Base-by-base conservation (phyloP, 2,888 invertebrate species). In the Cosmia trapezina region DNA sequence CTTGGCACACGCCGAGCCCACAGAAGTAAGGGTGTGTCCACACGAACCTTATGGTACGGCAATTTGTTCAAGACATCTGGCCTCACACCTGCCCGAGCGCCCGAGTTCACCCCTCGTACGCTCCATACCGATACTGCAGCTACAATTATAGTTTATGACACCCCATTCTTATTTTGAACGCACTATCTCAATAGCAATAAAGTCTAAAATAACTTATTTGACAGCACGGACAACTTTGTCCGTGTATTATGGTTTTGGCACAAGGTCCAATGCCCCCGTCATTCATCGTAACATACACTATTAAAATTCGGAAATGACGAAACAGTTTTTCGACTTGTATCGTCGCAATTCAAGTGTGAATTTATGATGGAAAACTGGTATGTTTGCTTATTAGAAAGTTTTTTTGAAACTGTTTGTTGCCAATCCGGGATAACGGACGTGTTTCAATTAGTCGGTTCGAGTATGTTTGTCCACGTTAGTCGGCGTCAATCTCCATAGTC, bases 41-140 rank as follows among this genome's bases (percentile, higher is more conserved):
- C 93, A 84, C 90, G 94, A 91, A 93, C 96, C 96, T 94, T 96
- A 96, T 96, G 96, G 96, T 91, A 91, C 89, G 83, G 91, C 93
- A 96, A 95, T 95, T 95, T 95, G 96, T 96, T 95, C 94, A 96
- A 96, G 96, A 96, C 96, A 96, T 96, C 96, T 96, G 96, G 94
- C 93, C 90, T 91, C 95, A 95, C 96, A 96, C 96, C 96, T 96
- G 95, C 92, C 92, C 88, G 83, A 90, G 89, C 92, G 92, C 89
- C 90, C 77, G 68, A 66, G 45, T 69, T 86, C 78, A 80, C 89
- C 87, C 86, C 89, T 90, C 88, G 86, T 86, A 87, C 84, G 80
- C 80, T 83, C 88, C 92, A 93, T 93, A 92, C 93, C 93, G 91
- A 93, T 92, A 91, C 87, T 88, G 71, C 84, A 70, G 77, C 53